phyloP scores from a whole-genome alignment of 2,113 vertebrate species.

The Menidia beryllina region DNA sequence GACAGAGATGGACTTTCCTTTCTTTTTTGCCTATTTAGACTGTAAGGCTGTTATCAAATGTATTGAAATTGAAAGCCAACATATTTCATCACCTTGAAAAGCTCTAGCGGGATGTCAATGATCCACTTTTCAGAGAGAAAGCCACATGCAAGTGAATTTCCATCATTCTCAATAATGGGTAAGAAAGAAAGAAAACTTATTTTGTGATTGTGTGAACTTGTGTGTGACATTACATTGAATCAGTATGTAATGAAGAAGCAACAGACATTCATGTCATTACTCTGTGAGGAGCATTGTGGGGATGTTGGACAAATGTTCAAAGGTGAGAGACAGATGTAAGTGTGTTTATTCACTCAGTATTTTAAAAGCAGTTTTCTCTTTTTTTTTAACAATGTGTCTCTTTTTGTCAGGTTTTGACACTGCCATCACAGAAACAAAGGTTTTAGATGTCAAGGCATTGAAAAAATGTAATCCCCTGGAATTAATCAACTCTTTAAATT shows the following conservation, averaged over 20 bases:
- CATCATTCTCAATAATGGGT: conserved; percentile 1
- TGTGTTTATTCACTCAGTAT: too few relatives aligned
- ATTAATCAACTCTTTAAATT: neutral
- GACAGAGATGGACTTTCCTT: neutral
- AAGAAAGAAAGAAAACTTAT: neutral
- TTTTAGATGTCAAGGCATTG: neutral
- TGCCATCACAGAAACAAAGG: neutral
- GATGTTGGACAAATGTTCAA: neutral
- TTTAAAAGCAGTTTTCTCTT: too few relatives aligned
- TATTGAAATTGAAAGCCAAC: conserved; percentile 11
- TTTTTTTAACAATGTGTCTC: neutral
- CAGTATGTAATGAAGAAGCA: too few relatives aligned
- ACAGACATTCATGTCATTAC: too few relatives aligned
- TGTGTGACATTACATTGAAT: neutral
- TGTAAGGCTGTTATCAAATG: neutral
- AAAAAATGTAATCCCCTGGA: neutral
- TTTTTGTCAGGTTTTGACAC: too few relatives aligned
- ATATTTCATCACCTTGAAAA: conserved; percentile 8
- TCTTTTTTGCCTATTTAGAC: neutral
- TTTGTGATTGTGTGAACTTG: neutral
- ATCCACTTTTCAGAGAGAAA: neutral
- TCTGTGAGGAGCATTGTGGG: too few relatives aligned
- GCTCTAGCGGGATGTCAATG: conserved; percentile 36
- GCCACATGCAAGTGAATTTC: neutral
- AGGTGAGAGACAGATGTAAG: too few relatives aligned